A percentile compares a stretch with the other conserved stretches of the same genome.
Conservation (phyloP, 2,113 vertebrate genomes). For the Chloebia gouldiae region DNA sequence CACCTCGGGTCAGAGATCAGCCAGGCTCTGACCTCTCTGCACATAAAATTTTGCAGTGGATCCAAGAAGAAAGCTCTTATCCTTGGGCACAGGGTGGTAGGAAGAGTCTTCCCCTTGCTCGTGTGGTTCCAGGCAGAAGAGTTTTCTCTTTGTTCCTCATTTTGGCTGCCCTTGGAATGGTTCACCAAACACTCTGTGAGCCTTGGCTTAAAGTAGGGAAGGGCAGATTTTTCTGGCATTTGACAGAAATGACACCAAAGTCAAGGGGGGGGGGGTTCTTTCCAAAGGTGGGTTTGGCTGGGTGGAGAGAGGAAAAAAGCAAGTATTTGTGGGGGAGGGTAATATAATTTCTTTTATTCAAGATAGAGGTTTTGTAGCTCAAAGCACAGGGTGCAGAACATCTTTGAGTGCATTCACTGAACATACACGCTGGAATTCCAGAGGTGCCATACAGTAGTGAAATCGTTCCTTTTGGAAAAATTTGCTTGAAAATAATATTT, state of each 20-base stretch:
- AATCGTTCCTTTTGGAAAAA: neutral
- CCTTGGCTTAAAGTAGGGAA: neutral
- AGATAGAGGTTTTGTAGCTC: neutral
- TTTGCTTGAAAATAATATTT: neutral
- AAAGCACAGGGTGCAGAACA: neutral
- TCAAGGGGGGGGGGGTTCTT: neutral
- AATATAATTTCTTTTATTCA: conserved; percentile 12
- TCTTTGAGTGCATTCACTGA: neutral
- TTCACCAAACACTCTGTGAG: neutral
- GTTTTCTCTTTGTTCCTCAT: neutral
- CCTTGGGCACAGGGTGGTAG: neutral
- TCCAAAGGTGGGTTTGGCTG: neutral
- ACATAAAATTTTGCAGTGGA: neutral
- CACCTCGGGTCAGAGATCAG: neutral
- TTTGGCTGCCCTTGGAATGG: neutral
- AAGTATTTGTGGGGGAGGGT: neutral
- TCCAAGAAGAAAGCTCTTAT: neutral
- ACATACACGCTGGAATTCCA: neutral
- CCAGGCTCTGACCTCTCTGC: neutral
- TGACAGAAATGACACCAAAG: neutral
- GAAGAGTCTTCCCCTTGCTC: neutral
- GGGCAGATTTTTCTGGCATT: neutral
- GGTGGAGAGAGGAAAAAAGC: neutral
- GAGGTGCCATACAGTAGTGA: neutral
- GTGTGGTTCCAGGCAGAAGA: neutral